Base-by-base conservation (phyloP, 2,797 vertebrate genomes). In the Neosilurus mollespiculum region DNA sequence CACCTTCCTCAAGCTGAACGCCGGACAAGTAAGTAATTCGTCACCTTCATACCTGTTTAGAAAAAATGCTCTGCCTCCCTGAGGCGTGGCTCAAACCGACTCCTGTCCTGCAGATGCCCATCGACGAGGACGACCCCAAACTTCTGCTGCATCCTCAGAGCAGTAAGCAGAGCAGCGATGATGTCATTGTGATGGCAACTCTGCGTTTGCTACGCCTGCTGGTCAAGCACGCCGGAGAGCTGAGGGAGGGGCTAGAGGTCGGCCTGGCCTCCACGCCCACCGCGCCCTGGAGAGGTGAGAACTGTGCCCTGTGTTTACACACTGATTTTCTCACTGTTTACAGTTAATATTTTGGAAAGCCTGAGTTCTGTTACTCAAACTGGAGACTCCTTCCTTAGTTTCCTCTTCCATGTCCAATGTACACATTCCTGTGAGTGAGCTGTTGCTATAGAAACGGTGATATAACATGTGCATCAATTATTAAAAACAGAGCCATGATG, bases 171-270 rank as follows among this genome's bases (percentile, higher is more conserved):
- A 99, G 97, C 91, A 98, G 96, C 2, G 98, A 99, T 22, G 98
- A 99, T 18, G 93, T 98, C 37, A 99, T 99, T 6, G 98, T 99
- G 82, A 99, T 99, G 98, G 98, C 97, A 70, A 99, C 98, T 0
- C 90, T 99, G 81, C 94, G 98, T 9, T 91, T 99, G 56, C 93
- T 99, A 72, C 93, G 98, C 0, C 81, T 99, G 86, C 93, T 99
- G 24, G 98, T 99, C 86, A 99, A 99, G 86, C 98, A 99, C 5
- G 98, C 97, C 1, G 97, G 97, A 18, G 98, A 99, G 85, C 95
- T 99, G 30, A 92, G 98, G 73, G 97, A 99, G 81, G 97, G 95
- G 78, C 92, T 99, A 15, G 98, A 99, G 86, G 94, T 97, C 0
- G 98, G 98, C 34, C 92, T 99, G 16, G 98, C 98, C 79, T 97